Evolutionary conservation across 2,888 invertebrate species (phyloP).

Genomic region (Glyphotaelius pellucidus): DNA sequence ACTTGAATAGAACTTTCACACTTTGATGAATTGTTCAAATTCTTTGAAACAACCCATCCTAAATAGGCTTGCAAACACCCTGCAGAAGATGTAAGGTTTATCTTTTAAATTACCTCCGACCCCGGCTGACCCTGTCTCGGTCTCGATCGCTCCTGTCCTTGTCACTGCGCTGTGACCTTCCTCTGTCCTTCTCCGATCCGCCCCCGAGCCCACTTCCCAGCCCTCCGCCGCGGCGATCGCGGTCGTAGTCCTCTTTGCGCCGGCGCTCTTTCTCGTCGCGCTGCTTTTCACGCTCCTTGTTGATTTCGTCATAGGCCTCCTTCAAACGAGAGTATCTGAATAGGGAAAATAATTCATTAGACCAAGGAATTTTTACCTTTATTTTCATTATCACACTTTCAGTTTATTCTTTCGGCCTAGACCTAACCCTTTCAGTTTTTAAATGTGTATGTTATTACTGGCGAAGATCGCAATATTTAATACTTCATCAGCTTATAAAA

Average conservation of each 20-base stretch:
- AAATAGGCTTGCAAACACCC: too few relatives aligned
- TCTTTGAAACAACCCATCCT: too few relatives aligned
- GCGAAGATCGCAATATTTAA: too few relatives aligned
- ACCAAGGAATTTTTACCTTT: too few relatives aligned
- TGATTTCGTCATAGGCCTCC: slow-evolving; percentile 83
- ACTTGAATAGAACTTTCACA: too few relatives aligned
- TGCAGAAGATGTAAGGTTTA: neutral
- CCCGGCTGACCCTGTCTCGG: slow-evolving; percentile 70
- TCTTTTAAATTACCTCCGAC: slow-evolving; percentile 9
- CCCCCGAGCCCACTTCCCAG: slow-evolving; percentile 42
- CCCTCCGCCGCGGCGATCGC: slow-evolving; percentile 57
- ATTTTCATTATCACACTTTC: too few relatives aligned
- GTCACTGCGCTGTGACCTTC: slow-evolving; percentile 73
- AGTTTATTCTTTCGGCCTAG: too few relatives aligned
- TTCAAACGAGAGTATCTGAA: slow-evolving; percentile 82
- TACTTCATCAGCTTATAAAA: too few relatives aligned
- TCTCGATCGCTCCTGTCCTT: slow-evolving; percentile 72
- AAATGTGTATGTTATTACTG: too few relatives aligned
- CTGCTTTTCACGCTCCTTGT: slow-evolving; percentile 79
- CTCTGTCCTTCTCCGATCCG: slow-evolving; percentile 71
- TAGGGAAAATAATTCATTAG: neutral
- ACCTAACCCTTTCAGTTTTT: too few relatives aligned
- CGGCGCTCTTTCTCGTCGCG: slow-evolving; percentile 78
- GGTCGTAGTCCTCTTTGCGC: slow-evolving; percentile 74
- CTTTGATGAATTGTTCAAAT: too few relatives aligned